Base-by-base conservation (phyloP, 2,797 vertebrate species). In the Prunella strophiata region DNA sequence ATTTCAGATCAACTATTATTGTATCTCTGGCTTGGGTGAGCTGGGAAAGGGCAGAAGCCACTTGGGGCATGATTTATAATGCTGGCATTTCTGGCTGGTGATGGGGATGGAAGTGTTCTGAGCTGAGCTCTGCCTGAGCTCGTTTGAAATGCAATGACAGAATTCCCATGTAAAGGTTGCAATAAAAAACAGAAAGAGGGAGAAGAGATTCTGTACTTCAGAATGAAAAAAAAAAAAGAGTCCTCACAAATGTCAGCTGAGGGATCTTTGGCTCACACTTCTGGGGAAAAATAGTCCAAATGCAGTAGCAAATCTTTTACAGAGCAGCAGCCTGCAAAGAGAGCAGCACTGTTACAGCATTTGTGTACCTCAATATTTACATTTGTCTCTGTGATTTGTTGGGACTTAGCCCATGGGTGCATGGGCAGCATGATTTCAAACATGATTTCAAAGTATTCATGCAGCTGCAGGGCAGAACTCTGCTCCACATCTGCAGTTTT, bases 31-130 rank as follows among this genome's bases (percentile, higher is more conserved):
- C 93, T 96, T 85, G 89, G 57, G 77, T 88, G 94, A 91, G 88
- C 94, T 58, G 59, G 38, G 77, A 90, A 83, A 92, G 90, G 92
- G 68, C 66, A 93, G 96, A 80, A 96, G 85, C 73, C 96, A 84
- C 94, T 95, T 43, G 94, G 95, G 93, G 83, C 77, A 95, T 40
- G 25, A 77, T 70, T 92, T 85, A n/a, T 71, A 80, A 58, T 21
- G 36, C 66, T 95, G 85, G 94, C 89, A 96, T 97, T 94, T 93
- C 77, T 92, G 62, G 95, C 89, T 36, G 30, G 86, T 42, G 80
- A 73, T 52, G 66, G 72, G 57, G 66, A 79, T 54, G 85, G 88
- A 86, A 85, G 50, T 10, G 11, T 70, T 77, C 51, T 6, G 48
- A 94, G 91, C 54, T 72, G 26, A 50, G 87, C 74, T 42, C 55